phyloP scores from a whole-genome alignment of 1,140 invertebrate species.

The Aphelinus certus region DNA sequence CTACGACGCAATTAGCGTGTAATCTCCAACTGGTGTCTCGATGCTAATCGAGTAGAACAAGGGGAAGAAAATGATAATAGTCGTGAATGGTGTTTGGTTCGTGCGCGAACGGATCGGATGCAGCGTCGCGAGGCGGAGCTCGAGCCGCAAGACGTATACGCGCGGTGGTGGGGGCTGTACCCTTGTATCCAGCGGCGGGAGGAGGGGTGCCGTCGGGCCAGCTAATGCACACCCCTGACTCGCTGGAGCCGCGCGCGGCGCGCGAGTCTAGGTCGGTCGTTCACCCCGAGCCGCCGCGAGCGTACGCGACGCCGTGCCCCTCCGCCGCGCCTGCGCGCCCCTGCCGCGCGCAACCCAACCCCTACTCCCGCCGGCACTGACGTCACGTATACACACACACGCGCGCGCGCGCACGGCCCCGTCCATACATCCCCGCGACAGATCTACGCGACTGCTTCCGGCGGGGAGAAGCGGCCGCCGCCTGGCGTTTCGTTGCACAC shows the following conservation, averaged over 20 bases:
- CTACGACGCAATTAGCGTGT: too few relatives aligned
- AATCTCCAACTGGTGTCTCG: too few relatives aligned
- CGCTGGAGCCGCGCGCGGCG: not conserved
- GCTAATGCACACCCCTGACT: conserved; percentile 64
- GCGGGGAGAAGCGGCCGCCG: not conserved
- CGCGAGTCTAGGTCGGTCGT: conserved; percentile 67
- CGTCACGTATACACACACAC: too few relatives aligned
- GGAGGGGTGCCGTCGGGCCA: conserved; percentile 55
- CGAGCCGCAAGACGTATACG: not conserved
- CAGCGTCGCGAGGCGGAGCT: too few relatives aligned
- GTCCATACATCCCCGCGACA: conserved; percentile 22
- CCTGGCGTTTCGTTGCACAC: too few relatives aligned
- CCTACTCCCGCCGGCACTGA: too few relatives aligned
- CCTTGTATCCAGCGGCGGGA: too few relatives aligned
- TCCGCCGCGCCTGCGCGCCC: conserved; percentile 29
- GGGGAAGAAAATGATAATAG: too few relatives aligned
- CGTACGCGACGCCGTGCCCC: conserved; percentile 43
- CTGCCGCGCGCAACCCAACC: conserved; percentile 2
- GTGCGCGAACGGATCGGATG: not conserved
- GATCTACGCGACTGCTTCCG: not conserved
- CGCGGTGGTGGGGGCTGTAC: not conserved
- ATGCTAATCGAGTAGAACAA: too few relatives aligned
- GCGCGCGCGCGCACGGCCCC: conserved; percentile 30
- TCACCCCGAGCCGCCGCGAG: conserved; percentile 51
- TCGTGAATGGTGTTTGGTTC: not conserved